Evolutionary conservation across 2,797 vertebrate genomes (phyloP).

Genomic region (Brotula barbata): DNA sequence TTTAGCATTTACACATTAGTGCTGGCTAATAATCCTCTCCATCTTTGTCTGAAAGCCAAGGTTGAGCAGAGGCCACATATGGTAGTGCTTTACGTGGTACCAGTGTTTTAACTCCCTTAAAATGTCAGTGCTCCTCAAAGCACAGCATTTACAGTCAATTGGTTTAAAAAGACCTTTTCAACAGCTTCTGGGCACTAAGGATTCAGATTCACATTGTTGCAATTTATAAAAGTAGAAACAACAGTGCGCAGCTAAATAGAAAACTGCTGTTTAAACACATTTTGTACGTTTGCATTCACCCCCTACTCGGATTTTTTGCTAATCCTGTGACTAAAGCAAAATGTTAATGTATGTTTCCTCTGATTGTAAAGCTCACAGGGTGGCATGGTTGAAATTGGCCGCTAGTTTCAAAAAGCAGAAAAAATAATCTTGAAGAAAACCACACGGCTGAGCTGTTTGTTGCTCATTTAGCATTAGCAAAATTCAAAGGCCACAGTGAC

Average conservation of each 20-base stretch:
- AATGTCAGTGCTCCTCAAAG: conserved; percentile 27
- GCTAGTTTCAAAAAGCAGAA: too few relatives aligned
- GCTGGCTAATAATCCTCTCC: conserved; percentile 37
- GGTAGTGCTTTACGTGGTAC: conserved; percentile 45
- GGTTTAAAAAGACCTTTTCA: conserved; percentile 17
- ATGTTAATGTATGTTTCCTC: too few relatives aligned
- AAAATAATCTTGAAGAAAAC: too few relatives aligned
- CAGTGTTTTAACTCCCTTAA: conserved; percentile 44
- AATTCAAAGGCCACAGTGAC: too few relatives aligned
- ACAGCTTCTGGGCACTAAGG: not conserved
- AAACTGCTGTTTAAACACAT: not conserved
- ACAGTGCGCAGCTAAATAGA: not conserved
- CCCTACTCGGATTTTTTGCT: not conserved
- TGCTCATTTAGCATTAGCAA: too few relatives aligned
- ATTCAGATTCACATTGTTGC: not conserved
- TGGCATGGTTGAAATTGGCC: too few relatives aligned
- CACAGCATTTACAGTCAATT: conserved; percentile 45
- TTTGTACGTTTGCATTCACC: not conserved
- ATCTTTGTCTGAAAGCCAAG: conserved; percentile 40
- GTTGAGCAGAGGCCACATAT: conserved; percentile 53
- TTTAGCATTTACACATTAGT: conserved; percentile 53
- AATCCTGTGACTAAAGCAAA: not conserved
- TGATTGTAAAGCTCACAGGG: too few relatives aligned
- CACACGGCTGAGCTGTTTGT: too few relatives aligned
- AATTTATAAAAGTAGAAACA: conserved; percentile 5